Conservation (phyloP, 2,113 vertebrate genomes). For the Gracilinanus agilis region DNA sequence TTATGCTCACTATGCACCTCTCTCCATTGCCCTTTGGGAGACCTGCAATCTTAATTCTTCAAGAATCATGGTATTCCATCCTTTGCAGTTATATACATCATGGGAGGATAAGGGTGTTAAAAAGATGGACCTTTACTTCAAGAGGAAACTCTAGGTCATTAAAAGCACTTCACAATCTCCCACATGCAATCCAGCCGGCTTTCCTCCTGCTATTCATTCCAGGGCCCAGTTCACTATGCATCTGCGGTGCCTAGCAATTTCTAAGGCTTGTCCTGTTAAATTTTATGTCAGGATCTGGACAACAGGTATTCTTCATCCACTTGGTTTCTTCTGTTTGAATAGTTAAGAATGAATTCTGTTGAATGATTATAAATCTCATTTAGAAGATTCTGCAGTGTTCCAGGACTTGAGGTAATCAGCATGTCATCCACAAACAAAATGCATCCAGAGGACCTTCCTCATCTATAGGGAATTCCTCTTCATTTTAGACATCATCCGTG, state of each 20-base stretch:
- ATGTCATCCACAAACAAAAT: not conserved
- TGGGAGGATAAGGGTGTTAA: not conserved
- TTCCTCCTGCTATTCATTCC: not conserved
- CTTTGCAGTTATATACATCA: not conserved
- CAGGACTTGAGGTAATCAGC: not conserved
- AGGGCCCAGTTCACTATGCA: not conserved
- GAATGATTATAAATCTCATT: not conserved
- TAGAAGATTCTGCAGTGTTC: not conserved
- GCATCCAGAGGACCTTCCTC: not conserved
- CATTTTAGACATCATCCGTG: not conserved
- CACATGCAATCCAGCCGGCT: not conserved
- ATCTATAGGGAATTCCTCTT: not conserved
- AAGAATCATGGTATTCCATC: not conserved
- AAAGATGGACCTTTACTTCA: conserved; percentile 1
- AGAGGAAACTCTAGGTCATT: not conserved
- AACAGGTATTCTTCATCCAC: not conserved
- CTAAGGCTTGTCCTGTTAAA: not conserved
- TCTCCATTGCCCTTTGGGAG: not conserved
- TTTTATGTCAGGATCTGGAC: not conserved
- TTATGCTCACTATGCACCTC: not conserved
- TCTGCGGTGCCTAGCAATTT: not conserved
- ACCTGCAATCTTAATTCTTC: not conserved
- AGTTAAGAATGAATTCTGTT: not conserved
- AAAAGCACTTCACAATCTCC: not conserved
- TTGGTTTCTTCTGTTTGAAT: not conserved